Evolutionary conservation across 2,797 vertebrate species (phyloP).

Genomic region (Sebastes jordani): DNA sequence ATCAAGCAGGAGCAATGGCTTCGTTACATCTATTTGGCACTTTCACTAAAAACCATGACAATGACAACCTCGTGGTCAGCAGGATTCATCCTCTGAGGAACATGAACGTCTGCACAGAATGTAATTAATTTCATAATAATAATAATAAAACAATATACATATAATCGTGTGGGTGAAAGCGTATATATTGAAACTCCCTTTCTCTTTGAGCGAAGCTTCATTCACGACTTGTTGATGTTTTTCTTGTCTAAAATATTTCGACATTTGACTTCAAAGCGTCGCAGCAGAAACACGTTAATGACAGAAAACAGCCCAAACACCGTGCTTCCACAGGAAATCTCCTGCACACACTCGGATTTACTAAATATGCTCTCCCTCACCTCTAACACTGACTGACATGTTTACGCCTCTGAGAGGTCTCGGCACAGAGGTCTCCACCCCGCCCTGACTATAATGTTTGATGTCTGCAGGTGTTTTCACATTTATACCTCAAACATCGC

Average conservation of each 20-base stretch:
- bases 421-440: too few species aligned
- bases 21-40: neutral
- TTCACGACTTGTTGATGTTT: neutral
- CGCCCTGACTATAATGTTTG: neutral
- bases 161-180: neutral
- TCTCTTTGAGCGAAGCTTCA: neutral
- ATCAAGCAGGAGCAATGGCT: neutral
- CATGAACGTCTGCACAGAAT: neutral
- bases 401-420: conserved; percentile 34
- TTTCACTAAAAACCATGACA: neutral
- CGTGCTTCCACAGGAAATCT: conserved; percentile 21
- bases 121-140: neutral
- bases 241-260: neutral
- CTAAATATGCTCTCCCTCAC: conserved; percentile 1
- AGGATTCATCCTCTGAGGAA: neutral
- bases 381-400: conserved; percentile 49
- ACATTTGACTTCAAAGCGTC: neutral
- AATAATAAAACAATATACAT: neutral
- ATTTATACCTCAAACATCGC: neutral
- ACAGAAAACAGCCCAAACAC: conserved; percentile 35
- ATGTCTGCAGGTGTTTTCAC: neutral
- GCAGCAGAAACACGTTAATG: conserved; percentile 30
- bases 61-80: neutral
- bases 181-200: neutral
- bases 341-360: conserved; percentile 22